Conservation (phyloP, 2,113 vertebrate genomes). For the Pyrgilauda ruficollis region DNA sequence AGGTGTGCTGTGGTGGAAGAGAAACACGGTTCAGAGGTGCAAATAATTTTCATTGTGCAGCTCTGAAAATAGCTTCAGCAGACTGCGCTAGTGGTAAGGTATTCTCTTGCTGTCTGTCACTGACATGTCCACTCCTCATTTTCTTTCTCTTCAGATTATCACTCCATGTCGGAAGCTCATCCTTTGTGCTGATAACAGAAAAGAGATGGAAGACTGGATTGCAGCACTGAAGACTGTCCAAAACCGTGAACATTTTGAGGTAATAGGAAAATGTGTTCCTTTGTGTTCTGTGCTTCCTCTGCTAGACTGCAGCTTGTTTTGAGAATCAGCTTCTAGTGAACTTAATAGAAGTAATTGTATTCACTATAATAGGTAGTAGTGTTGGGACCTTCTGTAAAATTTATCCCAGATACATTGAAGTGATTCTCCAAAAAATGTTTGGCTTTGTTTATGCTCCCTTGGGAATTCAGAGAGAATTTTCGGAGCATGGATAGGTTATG, state of each 20-base stretch:
- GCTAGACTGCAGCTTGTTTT: background rate
- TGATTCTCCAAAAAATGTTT: background rate
- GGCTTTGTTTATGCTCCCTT: background rate
- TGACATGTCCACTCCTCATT: background rate
- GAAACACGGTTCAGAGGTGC: background rate
- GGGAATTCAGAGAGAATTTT: background rate
- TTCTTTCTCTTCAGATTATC: slow-evolving; percentile 82
- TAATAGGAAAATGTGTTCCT: slow-evolving; percentile 26
- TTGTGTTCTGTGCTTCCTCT: background rate
- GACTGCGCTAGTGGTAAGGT: background rate
- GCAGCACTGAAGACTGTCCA: slow-evolving; percentile 89
- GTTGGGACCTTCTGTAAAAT: background rate
- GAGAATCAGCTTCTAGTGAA: background rate
- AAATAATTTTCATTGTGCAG: background rate
- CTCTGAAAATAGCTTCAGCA: background rate
- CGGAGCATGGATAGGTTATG: background rate
- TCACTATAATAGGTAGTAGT: background rate
- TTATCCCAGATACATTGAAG: background rate
- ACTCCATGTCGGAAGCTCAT: slow-evolving; percentile 93
- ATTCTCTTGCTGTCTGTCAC: background rate
- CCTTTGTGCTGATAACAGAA: slow-evolving; percentile 94
- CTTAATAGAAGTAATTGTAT: background rate
- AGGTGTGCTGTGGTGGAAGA: background rate
- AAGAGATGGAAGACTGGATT: slow-evolving; percentile 99
- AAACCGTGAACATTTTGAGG: slow-evolving; percentile 94